phyloP scores from a whole-genome alignment of 2,113 vertebrate genomes.

The Heterotilapia buettikoferi region DNA sequence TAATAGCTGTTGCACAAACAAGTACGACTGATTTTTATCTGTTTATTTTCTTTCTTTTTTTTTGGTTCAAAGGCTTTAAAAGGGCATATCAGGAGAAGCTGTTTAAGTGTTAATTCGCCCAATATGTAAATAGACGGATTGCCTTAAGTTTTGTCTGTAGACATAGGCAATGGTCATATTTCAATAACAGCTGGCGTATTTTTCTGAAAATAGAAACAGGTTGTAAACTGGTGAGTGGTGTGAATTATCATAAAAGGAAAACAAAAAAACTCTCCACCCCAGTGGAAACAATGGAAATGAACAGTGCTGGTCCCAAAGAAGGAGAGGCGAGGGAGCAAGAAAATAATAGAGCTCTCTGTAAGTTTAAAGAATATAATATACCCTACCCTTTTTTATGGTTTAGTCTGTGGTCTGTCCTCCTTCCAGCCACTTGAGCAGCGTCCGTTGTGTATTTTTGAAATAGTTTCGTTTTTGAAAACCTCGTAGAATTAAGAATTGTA shows the following conservation, averaged over 20 bases:
- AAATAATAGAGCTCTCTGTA: not conserved
- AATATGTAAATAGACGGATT: not conserved
- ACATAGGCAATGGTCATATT: not conserved
- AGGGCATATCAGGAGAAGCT: not conserved
- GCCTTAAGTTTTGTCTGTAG: not conserved
- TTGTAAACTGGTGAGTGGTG: not conserved
- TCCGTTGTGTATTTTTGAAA: not conserved
- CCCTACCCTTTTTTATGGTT: not conserved
- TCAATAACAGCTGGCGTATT: not conserved
- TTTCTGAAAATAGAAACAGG: not conserved
- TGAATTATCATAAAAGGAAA: not conserved
- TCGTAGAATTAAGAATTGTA: not conserved
- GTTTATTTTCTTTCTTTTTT: rapidly evolving
- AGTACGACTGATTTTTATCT: not conserved
- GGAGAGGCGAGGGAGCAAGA: not conserved
- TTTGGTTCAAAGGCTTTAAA: not conserved
- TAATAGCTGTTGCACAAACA: not conserved
- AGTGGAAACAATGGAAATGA: not conserved
- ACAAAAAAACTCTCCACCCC: too few species aligned
- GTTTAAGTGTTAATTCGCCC: not conserved
- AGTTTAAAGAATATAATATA: not conserved
- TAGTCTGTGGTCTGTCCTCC: not conserved
- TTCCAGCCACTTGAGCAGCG: not conserved
- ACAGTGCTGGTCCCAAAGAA: not conserved
- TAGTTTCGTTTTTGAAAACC: not conserved